phyloP scores from a whole-genome alignment of 64 coral and sea anemone species.

The Porites australiensis region DNA sequence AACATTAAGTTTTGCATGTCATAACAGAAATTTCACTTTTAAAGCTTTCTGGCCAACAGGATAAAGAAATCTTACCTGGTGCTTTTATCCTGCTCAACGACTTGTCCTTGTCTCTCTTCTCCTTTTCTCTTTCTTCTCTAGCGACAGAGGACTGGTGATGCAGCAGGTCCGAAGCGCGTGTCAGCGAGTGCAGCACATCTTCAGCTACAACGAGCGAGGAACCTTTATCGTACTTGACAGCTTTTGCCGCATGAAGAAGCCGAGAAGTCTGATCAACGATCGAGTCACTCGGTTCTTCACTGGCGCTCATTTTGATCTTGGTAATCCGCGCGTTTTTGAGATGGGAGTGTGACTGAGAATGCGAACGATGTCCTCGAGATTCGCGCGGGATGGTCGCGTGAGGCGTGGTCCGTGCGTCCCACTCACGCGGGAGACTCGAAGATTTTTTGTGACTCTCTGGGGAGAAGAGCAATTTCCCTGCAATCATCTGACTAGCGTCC shows the following conservation, averaged over 20 bases:
- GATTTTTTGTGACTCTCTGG: conserved; percentile 68
- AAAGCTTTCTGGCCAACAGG: neutral
- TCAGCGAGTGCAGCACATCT: conserved; percentile 91
- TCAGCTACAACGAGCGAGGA: conserved; percentile 71
- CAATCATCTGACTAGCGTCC: neutral
- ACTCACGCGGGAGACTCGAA: conserved; percentile 82
- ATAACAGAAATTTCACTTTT: too few relatives aligned
- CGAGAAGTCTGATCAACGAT: conserved; percentile 88
- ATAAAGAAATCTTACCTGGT: conserved; percentile 36
- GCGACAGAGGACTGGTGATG: conserved; percentile 57
- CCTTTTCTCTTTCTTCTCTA: conserved; percentile 78
- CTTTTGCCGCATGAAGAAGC: conserved; percentile 75
- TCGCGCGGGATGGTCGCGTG: conserved; percentile 9
- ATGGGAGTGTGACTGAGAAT: conserved; percentile 49
- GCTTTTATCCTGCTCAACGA: conserved; percentile 69
- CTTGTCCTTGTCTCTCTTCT: conserved; percentile 70
- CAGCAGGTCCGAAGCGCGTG: conserved; percentile 79
- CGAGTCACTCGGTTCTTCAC: conserved; percentile 76
- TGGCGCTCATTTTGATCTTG: conserved; percentile 85
- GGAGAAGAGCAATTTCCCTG: conserved; percentile 35
- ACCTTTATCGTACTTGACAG: conserved; percentile 57
- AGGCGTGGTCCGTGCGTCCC: conserved; percentile 18
- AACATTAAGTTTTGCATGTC: too few relatives aligned
- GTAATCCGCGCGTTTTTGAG: conserved; percentile 82
- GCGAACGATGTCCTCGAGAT: conserved; percentile 43